Evolutionary conservation across 2,113 vertebrate species (phyloP).

Genomic region (Illadopsis cleaveri): DNA sequence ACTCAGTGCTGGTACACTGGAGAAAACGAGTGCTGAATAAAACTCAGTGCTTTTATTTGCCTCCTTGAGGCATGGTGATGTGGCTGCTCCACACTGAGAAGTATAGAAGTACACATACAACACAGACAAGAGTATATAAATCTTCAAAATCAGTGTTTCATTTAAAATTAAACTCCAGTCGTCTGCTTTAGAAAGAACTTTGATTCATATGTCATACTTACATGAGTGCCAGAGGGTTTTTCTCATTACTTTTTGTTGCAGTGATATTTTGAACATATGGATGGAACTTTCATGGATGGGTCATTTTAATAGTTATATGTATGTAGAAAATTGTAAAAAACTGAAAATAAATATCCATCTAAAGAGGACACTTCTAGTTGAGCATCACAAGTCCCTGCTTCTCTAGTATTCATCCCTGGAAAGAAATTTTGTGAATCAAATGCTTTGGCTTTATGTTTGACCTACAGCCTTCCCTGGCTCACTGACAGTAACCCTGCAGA

Average conservation of each 20-base stretch:
- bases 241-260: background rate
- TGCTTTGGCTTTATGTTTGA: background rate
- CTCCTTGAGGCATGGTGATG: background rate
- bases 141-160: background rate
- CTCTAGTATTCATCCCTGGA: background rate
- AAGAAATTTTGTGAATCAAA: background rate
- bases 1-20: conserved; percentile 20
- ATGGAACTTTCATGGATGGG: background rate
- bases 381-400: background rate
- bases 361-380: background rate
- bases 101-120: background rate
- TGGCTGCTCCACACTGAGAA: background rate
- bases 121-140: background rate
- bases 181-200: background rate
- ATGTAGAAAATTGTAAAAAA: background rate
- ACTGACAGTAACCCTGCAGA: background rate
- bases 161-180: background rate
- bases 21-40: conserved; percentile 63
- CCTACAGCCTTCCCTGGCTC: background rate
- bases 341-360: background rate
- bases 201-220: background rate
- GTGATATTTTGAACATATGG: background rate
- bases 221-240: background rate
- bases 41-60: conserved; percentile 7
- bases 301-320: background rate